These are phyloP conservation scores for Spea multiplicata DNA, from an alignment of 2,113 vertebrate species.

Conservation along the genomic window DNA sequence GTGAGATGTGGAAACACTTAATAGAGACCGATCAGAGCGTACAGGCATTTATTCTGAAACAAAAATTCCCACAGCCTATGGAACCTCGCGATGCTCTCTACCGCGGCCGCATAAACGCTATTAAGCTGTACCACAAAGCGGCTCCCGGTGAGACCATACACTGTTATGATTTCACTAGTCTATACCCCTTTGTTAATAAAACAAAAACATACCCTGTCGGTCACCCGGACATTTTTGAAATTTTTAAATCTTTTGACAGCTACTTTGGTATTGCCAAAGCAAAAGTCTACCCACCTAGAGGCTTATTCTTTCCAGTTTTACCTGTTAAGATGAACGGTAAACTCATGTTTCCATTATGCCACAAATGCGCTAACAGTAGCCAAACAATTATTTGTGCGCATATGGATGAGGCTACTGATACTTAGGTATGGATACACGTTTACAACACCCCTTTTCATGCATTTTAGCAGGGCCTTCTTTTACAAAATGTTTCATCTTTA, in stretches of 20 bases:
- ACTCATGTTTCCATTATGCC: no score
- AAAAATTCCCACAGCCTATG: no score
- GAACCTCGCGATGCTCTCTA: background rate
- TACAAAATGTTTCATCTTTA: background rate
- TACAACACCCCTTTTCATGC: constrained; percentile 19
- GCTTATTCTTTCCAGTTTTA: background rate
- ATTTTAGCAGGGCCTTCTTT: constrained; percentile 2
- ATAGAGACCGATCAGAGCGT: background rate
- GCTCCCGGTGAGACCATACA: background rate
- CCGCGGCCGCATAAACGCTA: background rate
- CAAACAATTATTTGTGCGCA: background rate
- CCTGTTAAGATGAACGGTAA: background rate
- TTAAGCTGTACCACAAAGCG: background rate
- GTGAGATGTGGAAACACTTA: background rate
- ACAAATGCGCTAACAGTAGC: background rate
- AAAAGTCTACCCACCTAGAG: background rate
- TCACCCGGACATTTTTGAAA: background rate
- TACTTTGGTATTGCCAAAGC: constrained; percentile 4
- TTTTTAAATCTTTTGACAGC: background rate
- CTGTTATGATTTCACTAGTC: background rate
- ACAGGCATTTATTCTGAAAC: background rate
- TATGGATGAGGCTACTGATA: background rate
- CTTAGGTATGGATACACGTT: background rate
- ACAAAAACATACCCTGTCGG: no score
- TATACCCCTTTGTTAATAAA: no score